These are phyloP conservation scores for Noctua fimbriata DNA, from an alignment of 2,888 invertebrate genomes.

Conservation along the genomic window DNA sequence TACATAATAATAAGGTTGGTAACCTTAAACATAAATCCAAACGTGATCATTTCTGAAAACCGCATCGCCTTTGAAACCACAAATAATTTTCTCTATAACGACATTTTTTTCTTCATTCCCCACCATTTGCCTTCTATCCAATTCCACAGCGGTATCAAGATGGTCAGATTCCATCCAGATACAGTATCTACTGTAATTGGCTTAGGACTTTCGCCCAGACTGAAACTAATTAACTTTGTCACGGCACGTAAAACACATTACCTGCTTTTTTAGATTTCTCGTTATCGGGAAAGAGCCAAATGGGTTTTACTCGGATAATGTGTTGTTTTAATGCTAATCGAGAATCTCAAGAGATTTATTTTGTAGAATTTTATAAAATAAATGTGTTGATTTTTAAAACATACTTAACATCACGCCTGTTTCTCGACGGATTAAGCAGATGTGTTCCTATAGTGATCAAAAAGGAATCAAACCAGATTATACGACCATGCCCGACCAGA, in stretches of 20 bases:
- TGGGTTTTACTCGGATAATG: constrained; percentile 8
- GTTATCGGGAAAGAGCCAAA: not conserved
- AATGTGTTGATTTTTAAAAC: not conserved
- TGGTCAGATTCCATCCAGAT: constrained; percentile 29
- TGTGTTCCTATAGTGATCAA: not conserved
- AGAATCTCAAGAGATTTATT: not conserved
- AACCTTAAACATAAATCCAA: not conserved
- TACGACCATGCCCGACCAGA: not conserved
- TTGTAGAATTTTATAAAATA: not conserved
- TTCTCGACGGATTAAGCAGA: not conserved
- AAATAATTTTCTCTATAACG: not conserved
- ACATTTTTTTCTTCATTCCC: not conserved
- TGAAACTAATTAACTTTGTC: constrained; percentile 47
- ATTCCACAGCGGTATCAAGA: constrained; percentile 44
- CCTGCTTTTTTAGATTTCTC: constrained; percentile 32
- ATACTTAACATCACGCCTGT: not conserved
- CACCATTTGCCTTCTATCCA: not conserved
- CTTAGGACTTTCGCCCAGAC: constrained; percentile 21
- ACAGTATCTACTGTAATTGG: constrained; percentile 46
- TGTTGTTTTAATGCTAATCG: not conserved
- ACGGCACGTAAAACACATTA: constrained; percentile 43
- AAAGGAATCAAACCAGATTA: not conserved
- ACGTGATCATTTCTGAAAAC: not conserved
- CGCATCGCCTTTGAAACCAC: not conserved
- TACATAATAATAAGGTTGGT: too few species aligned